A percentile compares a stretch with the other conserved stretches of the same genome.
These are phyloP conservation scores for Icerya purchasi DNA, from an alignment of 2,888 invertebrate species.

Conservation along the genomic window DNA sequence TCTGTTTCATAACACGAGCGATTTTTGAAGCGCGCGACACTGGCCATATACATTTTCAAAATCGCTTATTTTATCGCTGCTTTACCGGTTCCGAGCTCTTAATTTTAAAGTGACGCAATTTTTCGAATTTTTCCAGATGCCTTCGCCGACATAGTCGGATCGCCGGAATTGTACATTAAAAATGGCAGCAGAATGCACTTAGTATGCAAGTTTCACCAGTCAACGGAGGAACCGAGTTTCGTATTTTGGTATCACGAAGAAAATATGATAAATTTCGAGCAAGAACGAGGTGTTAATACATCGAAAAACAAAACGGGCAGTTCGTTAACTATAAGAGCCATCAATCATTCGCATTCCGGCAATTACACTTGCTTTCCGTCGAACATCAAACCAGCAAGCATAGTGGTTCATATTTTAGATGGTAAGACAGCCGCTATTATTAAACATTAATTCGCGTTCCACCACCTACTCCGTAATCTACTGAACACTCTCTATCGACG, in stretches of 20 bases:
- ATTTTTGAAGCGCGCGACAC: too few relatives aligned
- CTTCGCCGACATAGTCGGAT: conserved; percentile 45
- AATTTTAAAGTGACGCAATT: too few relatives aligned
- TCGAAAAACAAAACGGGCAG: conserved; percentile 26
- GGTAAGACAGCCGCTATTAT: too few relatives aligned
- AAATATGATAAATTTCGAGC: conserved; percentile 67
- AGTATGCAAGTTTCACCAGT: conserved; percentile 43
- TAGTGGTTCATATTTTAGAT: conserved; percentile 46
- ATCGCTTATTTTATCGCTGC: too few relatives aligned
- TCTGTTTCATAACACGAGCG: too few relatives aligned
- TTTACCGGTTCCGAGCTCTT: too few relatives aligned
- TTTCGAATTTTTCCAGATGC: conserved; percentile 33
- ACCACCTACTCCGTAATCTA: too few relatives aligned
- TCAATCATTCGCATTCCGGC: conserved; percentile 38
- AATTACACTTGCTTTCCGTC: conserved; percentile 48
- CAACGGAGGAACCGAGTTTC: conserved; percentile 45
- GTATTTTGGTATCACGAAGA: conserved; percentile 68
- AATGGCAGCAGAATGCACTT: conserved; percentile 47
- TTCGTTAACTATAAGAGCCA: conserved; percentile 27
- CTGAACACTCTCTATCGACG: too few relatives aligned
- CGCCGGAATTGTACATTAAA: conserved; percentile 45
- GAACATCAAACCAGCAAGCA: conserved; percentile 40
- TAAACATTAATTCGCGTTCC: too few relatives aligned
- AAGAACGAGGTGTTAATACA: conserved; percentile 31
- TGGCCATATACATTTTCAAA: too few relatives aligned